A percentile compares a stretch with the other conserved stretches of the same genome.
Evolutionary conservation across 2,113 vertebrate genomes (phyloP).

Genomic region (Phylloscopus whistleri): DNA sequence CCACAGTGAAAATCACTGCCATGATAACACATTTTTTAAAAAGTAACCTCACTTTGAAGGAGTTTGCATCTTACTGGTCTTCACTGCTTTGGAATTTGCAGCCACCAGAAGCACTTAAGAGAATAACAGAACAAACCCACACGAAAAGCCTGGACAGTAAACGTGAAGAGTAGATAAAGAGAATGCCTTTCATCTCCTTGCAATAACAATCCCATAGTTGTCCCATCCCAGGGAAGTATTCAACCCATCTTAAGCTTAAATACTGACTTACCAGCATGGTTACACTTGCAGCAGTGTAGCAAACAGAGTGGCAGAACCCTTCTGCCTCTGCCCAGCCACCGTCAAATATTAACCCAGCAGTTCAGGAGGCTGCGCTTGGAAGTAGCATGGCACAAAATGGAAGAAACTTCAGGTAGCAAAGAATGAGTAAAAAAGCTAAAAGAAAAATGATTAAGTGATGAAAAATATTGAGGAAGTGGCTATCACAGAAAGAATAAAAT

Average conservation of each 20-base stretch:
- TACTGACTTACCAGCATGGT: slow-evolving; percentile 16
- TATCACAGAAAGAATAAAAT: background rate
- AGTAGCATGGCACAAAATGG: background rate
- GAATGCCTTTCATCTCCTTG: background rate
- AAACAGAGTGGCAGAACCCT: background rate
- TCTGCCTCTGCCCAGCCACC: background rate
- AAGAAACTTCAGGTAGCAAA: background rate
- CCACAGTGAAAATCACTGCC: background rate
- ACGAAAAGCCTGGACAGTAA: background rate
- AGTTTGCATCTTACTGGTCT: background rate
- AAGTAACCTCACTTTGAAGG: background rate
- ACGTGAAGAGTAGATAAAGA: background rate
- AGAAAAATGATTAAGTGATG: background rate
- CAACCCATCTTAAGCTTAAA: background rate
- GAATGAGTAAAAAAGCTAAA: background rate
- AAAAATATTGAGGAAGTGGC: background rate
- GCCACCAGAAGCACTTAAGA: background rate
- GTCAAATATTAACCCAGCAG: slow-evolving; percentile 29
- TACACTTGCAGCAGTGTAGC: background rate
- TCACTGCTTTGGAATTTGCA: background rate
- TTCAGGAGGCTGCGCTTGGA: background rate
- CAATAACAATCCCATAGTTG: background rate
- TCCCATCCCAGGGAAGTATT: background rate
- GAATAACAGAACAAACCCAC: background rate
- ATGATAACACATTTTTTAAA: background rate